A percentile compares a stretch with the other conserved stretches of the same genome.
phyloP scores from a whole-genome alignment of 2,797 vertebrate genomes.

The Decapterus maruadsi region DNA sequence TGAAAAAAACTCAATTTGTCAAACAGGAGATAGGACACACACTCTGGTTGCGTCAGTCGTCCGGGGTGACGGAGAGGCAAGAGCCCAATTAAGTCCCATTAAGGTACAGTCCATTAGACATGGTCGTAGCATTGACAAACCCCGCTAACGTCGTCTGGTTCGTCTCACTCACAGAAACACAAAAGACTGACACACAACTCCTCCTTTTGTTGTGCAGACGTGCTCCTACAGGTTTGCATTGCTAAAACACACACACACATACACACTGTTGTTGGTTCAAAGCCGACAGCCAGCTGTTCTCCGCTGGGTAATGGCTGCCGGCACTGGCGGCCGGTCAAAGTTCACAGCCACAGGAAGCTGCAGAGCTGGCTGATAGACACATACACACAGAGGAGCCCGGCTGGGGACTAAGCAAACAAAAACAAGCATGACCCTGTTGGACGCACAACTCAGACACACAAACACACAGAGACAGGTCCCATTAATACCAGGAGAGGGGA shows the following conservation, averaged over 20 bases:
- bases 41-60: not conserved
- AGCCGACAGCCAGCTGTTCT: slow-evolving; percentile 60
- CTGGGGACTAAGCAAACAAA: slow-evolving; percentile 34
- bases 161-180: not conserved
- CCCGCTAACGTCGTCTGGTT: slow-evolving; percentile 1
- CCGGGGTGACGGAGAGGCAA: slow-evolving; percentile 25
- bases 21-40: slow-evolving; percentile 7
- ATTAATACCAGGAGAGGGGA: no score
- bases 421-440: slow-evolving; percentile 19
- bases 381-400: not conserved
- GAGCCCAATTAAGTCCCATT: slow-evolving; percentile 12
- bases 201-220: slow-evolving; percentile 49
- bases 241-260: slow-evolving; percentile 51
- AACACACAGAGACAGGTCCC: not conserved
- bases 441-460: not conserved
- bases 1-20: slow-evolving; percentile 17
- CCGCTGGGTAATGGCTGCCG: slow-evolving; percentile 30
- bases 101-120: slow-evolving; percentile 25
- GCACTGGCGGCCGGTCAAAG: slow-evolving; percentile 53
- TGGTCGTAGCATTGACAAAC: not conserved
- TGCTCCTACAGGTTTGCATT: slow-evolving; percentile 55
- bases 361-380: slow-evolving; percentile 6
- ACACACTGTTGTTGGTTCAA: slow-evolving; percentile 44
- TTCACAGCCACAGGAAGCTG: slow-evolving; percentile 63
- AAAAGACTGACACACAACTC: slow-evolving; percentile 1